These are phyloP conservation scores for Aspidiotus rigidus DNA, from an alignment of 2,888 invertebrate genomes.

Conservation along the genomic window DNA sequence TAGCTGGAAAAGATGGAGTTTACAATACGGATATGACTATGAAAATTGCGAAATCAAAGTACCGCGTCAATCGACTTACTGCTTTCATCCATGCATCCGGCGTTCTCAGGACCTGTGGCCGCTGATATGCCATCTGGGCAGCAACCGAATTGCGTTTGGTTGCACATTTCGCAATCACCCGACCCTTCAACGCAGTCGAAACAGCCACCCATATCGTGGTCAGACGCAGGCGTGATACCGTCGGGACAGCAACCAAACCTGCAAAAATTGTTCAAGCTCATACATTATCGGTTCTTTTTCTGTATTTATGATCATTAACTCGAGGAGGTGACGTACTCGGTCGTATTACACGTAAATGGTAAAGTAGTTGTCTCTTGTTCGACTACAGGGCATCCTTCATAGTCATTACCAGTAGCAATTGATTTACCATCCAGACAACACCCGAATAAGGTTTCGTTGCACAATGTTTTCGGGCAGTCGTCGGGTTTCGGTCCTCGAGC, in stretches of 20 bases:
- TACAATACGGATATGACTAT: no score
- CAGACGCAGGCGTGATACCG: constrained; percentile 68
- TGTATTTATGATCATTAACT: no score
- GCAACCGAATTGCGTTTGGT: constrained; percentile 66
- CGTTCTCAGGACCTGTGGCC: constrained; percentile 56
- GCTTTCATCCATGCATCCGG: constrained; percentile 54
- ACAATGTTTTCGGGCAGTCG: constrained; percentile 67
- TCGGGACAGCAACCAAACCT: constrained; percentile 82
- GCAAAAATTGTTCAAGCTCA: not conserved
- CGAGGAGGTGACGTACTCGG: constrained; percentile 5
- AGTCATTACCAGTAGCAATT: constrained; percentile 67
- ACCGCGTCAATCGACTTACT: constrained; percentile 2
- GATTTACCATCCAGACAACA: constrained; percentile 75
- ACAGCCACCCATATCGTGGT: constrained; percentile 60
- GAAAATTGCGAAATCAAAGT: no score
- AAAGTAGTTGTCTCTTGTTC: constrained; percentile 7
- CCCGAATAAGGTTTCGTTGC: constrained; percentile 71
- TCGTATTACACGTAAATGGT: constrained; percentile 9
- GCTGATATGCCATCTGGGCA: constrained; percentile 76
- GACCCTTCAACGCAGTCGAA: constrained; percentile 34
- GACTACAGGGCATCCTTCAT: constrained; percentile 65
- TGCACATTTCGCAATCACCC: constrained; percentile 51
- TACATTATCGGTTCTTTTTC: not conserved
- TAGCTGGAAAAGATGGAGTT: no score
- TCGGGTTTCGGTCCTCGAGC: constrained; percentile 58